phyloP scores from a whole-genome alignment of 2,113 vertebrate genomes.

The Pitta sordida region DNA sequence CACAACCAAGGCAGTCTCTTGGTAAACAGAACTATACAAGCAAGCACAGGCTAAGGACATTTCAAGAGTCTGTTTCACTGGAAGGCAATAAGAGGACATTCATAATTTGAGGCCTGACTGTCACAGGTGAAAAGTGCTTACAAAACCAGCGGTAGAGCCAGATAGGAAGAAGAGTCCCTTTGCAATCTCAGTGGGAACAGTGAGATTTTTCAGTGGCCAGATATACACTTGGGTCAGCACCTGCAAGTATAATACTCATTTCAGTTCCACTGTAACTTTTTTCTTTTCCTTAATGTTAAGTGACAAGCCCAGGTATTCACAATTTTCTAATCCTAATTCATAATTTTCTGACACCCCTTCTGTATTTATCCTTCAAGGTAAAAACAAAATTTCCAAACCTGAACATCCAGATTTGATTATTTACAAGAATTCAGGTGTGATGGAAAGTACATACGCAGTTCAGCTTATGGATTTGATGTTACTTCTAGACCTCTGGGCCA shows the following conservation, averaged over 20 bases:
- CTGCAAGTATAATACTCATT: not conserved
- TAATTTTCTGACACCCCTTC: not conserved
- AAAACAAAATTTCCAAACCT: constrained; percentile 10
- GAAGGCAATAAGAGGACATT: constrained; percentile 54
- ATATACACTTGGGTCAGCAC: not conserved
- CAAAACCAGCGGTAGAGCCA: constrained; percentile 42
- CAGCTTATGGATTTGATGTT: constrained; percentile 24
- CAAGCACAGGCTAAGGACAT: constrained; percentile 21
- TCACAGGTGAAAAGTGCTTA: constrained; percentile 47
- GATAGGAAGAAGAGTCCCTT: constrained; percentile 35
- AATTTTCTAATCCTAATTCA: not conserved
- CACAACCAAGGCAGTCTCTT: constrained; percentile 21
- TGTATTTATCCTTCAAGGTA: not conserved
- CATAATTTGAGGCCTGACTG: constrained; percentile 44
- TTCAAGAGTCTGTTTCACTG: constrained; percentile 46
- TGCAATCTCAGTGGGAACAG: not conserved
- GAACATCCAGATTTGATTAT: constrained; percentile 28
- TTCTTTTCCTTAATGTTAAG: not conserved
- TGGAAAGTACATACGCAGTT: constrained; percentile 44
- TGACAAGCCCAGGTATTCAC: not conserved
- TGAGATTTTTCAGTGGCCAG: not conserved
- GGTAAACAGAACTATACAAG: constrained; percentile 34
- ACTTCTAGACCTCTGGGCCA: constrained; percentile 34
- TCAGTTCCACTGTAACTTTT: not conserved
- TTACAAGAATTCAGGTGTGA: constrained; percentile 41